Evolutionary conservation across 2,797 vertebrate genomes (phyloP).

Genomic region (Coendou prehensilis): DNA sequence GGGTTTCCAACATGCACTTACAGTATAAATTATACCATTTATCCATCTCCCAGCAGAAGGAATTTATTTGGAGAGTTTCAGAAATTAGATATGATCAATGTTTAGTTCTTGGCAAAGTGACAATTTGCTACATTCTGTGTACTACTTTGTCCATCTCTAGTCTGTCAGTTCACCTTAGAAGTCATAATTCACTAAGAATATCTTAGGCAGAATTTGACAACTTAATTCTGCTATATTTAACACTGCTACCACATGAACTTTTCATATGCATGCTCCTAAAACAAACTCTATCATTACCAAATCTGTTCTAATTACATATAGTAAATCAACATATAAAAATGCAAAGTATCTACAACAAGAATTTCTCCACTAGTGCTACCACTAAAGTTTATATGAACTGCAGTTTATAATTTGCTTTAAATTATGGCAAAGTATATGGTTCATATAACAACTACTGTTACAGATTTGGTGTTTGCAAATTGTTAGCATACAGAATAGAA

Average conservation of each 20-base stretch:
- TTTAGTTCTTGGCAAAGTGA: not conserved
- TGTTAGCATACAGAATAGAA: not conserved
- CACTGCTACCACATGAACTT: not conserved
- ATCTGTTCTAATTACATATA: not conserved
- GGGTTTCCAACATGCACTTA: not conserved
- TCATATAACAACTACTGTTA: not conserved
- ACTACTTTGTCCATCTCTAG: not conserved
- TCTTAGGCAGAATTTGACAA: not conserved
- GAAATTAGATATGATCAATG: constrained; percentile 9
- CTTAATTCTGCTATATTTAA: not conserved
- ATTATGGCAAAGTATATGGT: not conserved
- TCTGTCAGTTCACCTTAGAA: not conserved
- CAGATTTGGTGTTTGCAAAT: not conserved
- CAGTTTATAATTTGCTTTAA: not conserved
- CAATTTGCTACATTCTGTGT: not conserved
- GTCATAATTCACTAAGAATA: not conserved
- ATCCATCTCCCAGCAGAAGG: not conserved
- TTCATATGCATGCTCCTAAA: not conserved
- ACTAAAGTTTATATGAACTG: not conserved
- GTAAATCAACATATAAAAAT: not conserved
- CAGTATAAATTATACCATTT: not conserved
- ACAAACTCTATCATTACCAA: not conserved
- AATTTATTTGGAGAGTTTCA: not conserved
- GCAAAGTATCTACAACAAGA: not conserved
- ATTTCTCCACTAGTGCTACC: not conserved